Conservation (phyloP, 2,113 vertebrate species). For the Rana temporaria region DNA sequence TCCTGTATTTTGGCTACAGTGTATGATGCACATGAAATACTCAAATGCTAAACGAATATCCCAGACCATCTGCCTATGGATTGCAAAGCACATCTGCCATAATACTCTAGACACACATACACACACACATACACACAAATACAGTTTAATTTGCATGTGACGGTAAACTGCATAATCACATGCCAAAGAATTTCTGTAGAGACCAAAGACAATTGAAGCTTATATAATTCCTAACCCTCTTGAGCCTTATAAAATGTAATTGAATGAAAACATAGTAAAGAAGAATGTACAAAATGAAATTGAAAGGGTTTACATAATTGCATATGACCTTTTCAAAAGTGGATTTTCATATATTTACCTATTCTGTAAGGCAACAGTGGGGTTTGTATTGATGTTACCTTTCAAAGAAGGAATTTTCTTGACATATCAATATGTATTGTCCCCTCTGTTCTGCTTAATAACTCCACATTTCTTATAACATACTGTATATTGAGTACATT, state of each 20-base stretch:
- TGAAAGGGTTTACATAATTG: neutral
- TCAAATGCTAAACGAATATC: conserved; percentile 7
- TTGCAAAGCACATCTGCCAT: conserved; percentile 21
- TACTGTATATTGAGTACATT: too few species aligned
- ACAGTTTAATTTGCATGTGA: conserved; percentile 15
- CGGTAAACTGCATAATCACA: neutral
- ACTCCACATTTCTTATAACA: too few species aligned
- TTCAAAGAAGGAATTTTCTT: too few species aligned
- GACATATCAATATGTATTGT: too few species aligned
- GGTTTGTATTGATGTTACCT: too few species aligned
- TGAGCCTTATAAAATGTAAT: neutral
- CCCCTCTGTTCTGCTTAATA: too few species aligned
- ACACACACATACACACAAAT: neutral
- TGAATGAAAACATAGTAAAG: neutral
- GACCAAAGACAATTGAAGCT: neutral
- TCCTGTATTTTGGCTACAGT: conserved; percentile 3
- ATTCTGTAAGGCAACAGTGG: too few species aligned
- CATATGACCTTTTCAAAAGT: neutral
- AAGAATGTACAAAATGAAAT: neutral
- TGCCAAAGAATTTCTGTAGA: neutral
- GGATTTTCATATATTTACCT: neutral
- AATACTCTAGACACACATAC: neutral
- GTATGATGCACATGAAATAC: neutral
- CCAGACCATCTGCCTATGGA: conserved; percentile 31
- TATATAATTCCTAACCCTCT: neutral